Percentiles rank a stretch among this genome's conserved stretches.
Conservation (phyloP, 2,113 vertebrate species). For the Glaucidium brasilianum region DNA sequence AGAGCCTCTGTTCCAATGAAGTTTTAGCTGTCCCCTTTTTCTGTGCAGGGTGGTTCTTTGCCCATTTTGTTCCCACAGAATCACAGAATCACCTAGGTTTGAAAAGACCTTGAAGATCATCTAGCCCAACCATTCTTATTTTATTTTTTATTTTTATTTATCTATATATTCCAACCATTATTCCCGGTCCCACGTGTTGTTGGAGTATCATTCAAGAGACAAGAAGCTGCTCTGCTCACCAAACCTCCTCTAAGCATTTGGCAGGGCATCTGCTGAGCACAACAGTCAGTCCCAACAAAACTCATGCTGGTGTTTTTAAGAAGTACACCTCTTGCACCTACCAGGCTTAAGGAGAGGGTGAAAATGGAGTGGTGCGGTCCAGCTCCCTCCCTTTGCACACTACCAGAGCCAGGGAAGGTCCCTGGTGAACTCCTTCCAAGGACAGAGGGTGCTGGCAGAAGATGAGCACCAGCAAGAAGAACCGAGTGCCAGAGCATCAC, state of each 20-base stretch:
- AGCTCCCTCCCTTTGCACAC: not conserved
- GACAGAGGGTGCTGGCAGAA: not conserved
- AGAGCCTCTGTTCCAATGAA: not conserved
- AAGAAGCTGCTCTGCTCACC: not conserved
- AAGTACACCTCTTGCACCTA: accelerated
- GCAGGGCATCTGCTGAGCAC: not conserved
- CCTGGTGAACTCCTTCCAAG: not conserved
- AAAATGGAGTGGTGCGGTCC: not conserved
- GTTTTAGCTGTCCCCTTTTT: not conserved
- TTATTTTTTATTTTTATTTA: too few relatives aligned
- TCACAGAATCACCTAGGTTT: too few relatives aligned
- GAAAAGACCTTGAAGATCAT: too few relatives aligned
- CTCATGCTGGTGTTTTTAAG: not conserved
- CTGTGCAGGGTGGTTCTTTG: not conserved
- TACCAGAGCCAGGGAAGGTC: not conserved
- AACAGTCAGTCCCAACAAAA: accelerated
- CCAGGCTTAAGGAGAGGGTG: not conserved
- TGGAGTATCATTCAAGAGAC: not conserved
- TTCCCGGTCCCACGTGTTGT: accelerated
- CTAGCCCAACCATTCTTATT: too few relatives aligned
- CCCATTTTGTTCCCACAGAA: accelerated
- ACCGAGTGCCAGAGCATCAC: not conserved
- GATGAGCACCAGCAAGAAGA: not conserved
- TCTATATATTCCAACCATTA: too few relatives aligned
- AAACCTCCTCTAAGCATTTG: not conserved